Base-by-base conservation (phyloP, 2,797 vertebrate species). In the Chanos chanos region DNA sequence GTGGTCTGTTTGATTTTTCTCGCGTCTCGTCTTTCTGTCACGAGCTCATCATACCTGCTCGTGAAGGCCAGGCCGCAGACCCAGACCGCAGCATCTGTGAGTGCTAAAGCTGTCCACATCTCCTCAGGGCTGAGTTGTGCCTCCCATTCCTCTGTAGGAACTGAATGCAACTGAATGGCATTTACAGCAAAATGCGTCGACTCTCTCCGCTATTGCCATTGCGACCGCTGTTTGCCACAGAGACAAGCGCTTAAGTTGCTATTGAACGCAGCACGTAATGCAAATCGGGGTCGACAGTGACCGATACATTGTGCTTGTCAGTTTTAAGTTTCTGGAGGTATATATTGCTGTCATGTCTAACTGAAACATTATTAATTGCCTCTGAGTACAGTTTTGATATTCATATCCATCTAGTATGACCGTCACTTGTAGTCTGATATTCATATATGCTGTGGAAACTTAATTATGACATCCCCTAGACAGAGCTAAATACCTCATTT, bases 401-500 rank as follows among this genome's bases (percentile, higher is more conserved):
- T 74, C 62, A 28, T 52, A 76, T 68, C 71, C 73, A 64, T 72
- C 82, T 66, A 77, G 72, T 85, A 54, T 73, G 82, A 76, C 77
- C 81, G 74, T 49, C 73, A 50, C 64, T 72, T 62, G 54, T 10
- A 9, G 56, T 87, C 60, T 79, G 63, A 83, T 86, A 89, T 91
- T 87, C 69, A 90, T 90, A 64, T 77, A 89, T 88, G 76, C 81
- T 71, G 70, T 54, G 33, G 22, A 87, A 90, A 91, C 70, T 60
- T 49, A 74, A 91, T 91, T 88, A 89, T 61, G 21, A 18, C 54
- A 50, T 80, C 58, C 37, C 44, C 39, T 41, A n/a, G 85, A 88
- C 78, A 30, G 4, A 77, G 79, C 83, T 90, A 89, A 90, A 83
- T 76, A 89, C 57, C 85, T 83, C 19, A 80, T 90, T 85, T 89